Base-by-base conservation (phyloP, 2,888 invertebrate species). In the Chrysina gloriosa region DNA sequence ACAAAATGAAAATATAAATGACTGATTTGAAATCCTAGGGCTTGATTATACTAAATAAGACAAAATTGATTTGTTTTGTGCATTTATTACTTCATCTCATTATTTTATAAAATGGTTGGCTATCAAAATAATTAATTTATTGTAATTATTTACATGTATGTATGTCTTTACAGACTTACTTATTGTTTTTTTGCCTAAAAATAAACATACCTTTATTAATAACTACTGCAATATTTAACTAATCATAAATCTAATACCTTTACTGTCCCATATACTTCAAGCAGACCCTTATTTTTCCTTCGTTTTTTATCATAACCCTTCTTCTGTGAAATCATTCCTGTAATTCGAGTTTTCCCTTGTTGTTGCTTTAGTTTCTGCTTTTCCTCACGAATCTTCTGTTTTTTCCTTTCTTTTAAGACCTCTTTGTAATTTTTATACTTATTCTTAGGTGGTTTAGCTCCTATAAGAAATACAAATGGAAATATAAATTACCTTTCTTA, bases 371-470 rank as follows among this genome's bases (percentile, higher is more conserved):
- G 84, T 71, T 83, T 84, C 25, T 86, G 84, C 68, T 86, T 83
- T 14, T 81, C 80, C 25, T 85, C 84, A 63, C 83, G 82, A 19
- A 84, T 77, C 72, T 88, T 89, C 39, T 87, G 83, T 39, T 84
- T 84, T 77, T 88, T 88, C 56, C 86, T 87, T 74, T 89, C 88
- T 68, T 85, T 83, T 79, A 89, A 84, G 16, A 94, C 80, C 50
- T 87, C 86, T 81, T 93, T 94, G 77, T 94, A 94, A 80, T 94
- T 94, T 58, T 88, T 83, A 71, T 86, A 87, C 61, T 86, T 84
- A 27, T 87, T 89, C 80, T 89, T 92, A 0, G 89, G 90, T 2
- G 93, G 91, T 82, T 91, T 93, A 0, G 95, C 95, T 54, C 96
- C 89, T 89, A 76, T 1, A 81, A 79, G 47, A 14, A 16, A 34